phyloP scores from a whole-genome alignment of 2,113 vertebrate genomes.

The Monarcha castaneiventris region DNA sequence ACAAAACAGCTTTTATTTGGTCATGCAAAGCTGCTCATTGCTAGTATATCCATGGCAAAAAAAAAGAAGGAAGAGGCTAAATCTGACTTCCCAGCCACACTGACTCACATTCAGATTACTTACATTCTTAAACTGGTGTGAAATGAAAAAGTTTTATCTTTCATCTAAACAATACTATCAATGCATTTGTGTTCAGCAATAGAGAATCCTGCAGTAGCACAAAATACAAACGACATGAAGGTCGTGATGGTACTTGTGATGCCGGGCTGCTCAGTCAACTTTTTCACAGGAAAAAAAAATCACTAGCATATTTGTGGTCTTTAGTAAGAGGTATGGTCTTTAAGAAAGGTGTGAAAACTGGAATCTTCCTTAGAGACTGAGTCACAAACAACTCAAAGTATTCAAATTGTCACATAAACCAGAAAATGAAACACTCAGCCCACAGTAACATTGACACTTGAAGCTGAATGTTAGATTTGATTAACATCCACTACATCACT shows the following conservation, averaged over 20 bases:
- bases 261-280: not conserved
- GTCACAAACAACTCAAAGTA: not conserved
- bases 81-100: not conserved
- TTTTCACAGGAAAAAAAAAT: not conserved
- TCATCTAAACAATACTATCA: not conserved
- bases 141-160: not conserved
- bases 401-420: not conserved
- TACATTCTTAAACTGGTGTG: not conserved
- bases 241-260: not conserved
- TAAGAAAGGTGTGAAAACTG: not conserved
- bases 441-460: not conserved
- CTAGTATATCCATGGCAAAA: not conserved
- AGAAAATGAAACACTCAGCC: not conserved
- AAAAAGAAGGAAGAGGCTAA: not conserved
- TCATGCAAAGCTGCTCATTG: not conserved
- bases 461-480: conserved; percentile 12
- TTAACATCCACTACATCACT: conserved; percentile 4
- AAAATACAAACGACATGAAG: not conserved
- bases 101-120: not conserved
- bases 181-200: not conserved
- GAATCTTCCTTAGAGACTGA: not conserved
- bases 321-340: not conserved
- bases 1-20: not conserved
- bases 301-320: not conserved
- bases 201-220: not conserved